A percentile compares a stretch with the other conserved stretches of the same genome.
phyloP scores from a whole-genome alignment of 2,888 invertebrate species.

The Dorcus hopei region DNA sequence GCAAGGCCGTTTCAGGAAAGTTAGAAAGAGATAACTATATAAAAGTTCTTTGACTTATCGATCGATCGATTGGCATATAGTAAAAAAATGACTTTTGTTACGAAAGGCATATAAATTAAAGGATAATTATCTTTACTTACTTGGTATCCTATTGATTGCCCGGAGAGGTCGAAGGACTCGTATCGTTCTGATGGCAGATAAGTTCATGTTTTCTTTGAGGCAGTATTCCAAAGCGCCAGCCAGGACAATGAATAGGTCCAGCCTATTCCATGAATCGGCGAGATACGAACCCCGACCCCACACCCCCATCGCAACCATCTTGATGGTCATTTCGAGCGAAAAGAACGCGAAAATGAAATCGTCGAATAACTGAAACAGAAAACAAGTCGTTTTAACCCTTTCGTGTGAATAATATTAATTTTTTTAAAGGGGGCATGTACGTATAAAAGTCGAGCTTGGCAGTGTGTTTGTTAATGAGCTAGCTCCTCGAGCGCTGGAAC shows the following conservation, averaged over 20 bases:
- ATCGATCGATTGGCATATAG: no score
- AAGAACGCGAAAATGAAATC: constrained; percentile 99
- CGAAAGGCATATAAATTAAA: no score
- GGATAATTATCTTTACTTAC: constrained; percentile 61
- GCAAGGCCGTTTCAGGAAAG: no score
- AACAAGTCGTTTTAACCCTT: neutral
- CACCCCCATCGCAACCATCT: constrained; percentile 98
- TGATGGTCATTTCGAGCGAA: constrained; percentile 95
- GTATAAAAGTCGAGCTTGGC: no score
- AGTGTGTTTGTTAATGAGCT: no score
- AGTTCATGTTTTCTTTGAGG: constrained; percentile 94
- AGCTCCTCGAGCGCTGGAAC: no score
- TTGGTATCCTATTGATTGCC: constrained; percentile 99
- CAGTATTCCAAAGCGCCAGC: constrained; percentile 91
- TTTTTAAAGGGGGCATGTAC: neutral
- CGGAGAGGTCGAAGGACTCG: constrained; percentile 93
- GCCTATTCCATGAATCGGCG: constrained; percentile 97
- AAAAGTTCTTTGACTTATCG: no score
- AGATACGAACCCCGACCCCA: constrained; percentile 92
- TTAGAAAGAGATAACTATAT: no score
- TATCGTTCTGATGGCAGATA: constrained; percentile 97
- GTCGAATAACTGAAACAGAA: constrained; percentile 78
- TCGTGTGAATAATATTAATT: neutral
- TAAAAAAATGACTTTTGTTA: no score
- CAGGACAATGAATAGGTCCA: constrained; percentile 96